A percentile compares a stretch with the other conserved stretches of the same genome.
phyloP scores from a whole-genome alignment of 2,113 vertebrate genomes.

The Rhadina sibilatrix region DNA sequence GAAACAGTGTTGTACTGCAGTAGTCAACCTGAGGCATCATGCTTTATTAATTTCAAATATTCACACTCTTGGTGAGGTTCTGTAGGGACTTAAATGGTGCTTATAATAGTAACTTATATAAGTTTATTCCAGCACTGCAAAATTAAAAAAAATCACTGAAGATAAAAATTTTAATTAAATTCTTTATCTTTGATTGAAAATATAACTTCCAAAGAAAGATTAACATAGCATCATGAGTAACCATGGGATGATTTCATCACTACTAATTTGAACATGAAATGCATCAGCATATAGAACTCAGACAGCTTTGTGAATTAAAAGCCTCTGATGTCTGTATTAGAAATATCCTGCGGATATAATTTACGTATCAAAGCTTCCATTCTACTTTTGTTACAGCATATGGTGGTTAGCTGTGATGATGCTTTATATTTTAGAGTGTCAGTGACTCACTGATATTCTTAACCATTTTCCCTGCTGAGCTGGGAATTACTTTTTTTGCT shows the following conservation, averaged over 20 bases:
- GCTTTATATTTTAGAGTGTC: constrained; percentile 11
- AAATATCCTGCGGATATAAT: constrained; percentile 59
- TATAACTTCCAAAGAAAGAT: constrained; percentile 66
- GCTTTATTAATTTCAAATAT: constrained; percentile 23
- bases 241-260: constrained; percentile 62
- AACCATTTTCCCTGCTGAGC: background rate
- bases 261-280: constrained; percentile 71
- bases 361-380: constrained; percentile 71
- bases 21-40: background rate
- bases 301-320: constrained; percentile 65
- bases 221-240: constrained; percentile 61
- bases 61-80: constrained; percentile 8
- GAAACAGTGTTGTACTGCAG: background rate
- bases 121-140: constrained; percentile 37
- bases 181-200: constrained; percentile 68
- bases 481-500: background rate
- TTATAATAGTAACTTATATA: constrained; percentile 3
- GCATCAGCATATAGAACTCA: constrained; percentile 55
- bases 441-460: background rate
- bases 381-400: constrained; percentile 39
- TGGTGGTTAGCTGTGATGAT: background rate
- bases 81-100: constrained; percentile 13
- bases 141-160: background rate
- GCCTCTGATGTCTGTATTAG: constrained; percentile 69
- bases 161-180: constrained; percentile 75